Conservation (phyloP, 2,113 vertebrate species). For the Brachypodius melanocephalos region DNA sequence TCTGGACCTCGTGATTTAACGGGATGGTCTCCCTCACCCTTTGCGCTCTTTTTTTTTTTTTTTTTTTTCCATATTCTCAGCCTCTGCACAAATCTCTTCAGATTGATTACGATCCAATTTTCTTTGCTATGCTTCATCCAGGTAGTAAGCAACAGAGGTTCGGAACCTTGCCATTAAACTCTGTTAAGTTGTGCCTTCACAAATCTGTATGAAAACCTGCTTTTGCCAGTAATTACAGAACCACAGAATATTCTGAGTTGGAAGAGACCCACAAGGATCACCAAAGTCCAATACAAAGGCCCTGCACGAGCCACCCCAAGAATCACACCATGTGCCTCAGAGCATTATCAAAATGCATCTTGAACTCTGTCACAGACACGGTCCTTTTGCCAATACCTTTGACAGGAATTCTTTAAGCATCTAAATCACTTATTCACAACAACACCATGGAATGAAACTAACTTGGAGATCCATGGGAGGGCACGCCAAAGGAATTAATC, state of each 20-base stretch:
- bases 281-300: neutral
- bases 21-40: neutral
- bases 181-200: neutral
- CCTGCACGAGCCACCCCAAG: neutral
- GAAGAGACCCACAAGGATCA: neutral
- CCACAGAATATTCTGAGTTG: neutral
- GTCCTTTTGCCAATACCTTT: neutral
- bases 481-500: neutral
- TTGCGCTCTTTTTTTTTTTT: neutral
- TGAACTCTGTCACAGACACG: neutral
- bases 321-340: neutral
- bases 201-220: neutral
- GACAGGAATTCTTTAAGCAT: neutral
- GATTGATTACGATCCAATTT: neutral
- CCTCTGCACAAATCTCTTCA: neutral
- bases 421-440: neutral
- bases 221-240: neutral
- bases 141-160: neutral
- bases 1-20: accelerated
- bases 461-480: neutral
- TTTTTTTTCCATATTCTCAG: neutral
- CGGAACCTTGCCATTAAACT: neutral
- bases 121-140: neutral
- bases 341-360: neutral
- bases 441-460: neutral